Percentiles rank a stretch among this genome's conserved stretches.
Conservation (phyloP, 2,113 vertebrate genomes). For the Carassius gibelio region DNA sequence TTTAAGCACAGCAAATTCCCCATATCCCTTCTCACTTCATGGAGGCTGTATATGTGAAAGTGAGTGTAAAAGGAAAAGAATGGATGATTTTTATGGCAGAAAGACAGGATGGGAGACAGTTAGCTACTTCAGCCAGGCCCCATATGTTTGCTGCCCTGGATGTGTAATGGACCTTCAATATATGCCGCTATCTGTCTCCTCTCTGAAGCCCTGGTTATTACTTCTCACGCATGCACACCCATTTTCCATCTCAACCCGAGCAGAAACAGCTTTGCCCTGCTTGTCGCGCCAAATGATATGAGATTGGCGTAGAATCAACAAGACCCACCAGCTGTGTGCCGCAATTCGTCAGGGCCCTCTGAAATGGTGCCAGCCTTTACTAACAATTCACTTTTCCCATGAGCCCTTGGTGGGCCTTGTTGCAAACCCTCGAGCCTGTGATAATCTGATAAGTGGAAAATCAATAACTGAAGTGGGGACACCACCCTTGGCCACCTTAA, state of each 20-base stretch:
- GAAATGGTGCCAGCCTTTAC: slow-evolving; percentile 40
- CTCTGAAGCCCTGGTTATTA: slow-evolving; percentile 56
- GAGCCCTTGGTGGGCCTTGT: background rate
- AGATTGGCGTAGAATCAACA: slow-evolving; percentile 38
- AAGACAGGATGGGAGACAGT: background rate
- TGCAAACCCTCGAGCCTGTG: slow-evolving; percentile 23
- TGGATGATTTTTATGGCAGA: slow-evolving; percentile 9
- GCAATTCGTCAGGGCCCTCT: slow-evolving; percentile 48
- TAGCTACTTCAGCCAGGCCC: slow-evolving; percentile 46
- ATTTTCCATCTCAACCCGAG: background rate
- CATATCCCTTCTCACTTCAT: slow-evolving; percentile 14
- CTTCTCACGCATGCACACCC: slow-evolving; percentile 20
- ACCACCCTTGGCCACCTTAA: slow-evolving; percentile 48
- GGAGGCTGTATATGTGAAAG: background rate
- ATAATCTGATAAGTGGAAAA: slow-evolving; percentile 67
- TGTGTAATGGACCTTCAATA: slow-evolving; percentile 65
- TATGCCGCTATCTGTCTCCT: slow-evolving; percentile 11
- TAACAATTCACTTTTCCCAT: slow-evolving; percentile 54
- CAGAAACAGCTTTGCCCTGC: slow-evolving; percentile 9
- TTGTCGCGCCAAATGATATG: slow-evolving; percentile 10
- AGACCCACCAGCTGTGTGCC: slow-evolving; percentile 19
- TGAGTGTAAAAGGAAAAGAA: background rate
- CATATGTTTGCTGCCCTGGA: slow-evolving; percentile 70
- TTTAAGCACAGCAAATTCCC: slow-evolving; percentile 55
- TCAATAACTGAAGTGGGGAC: slow-evolving; percentile 64